Base-by-base conservation (phyloP, 2,888 invertebrate species). In the Steinernema carpocapsae region DNA sequence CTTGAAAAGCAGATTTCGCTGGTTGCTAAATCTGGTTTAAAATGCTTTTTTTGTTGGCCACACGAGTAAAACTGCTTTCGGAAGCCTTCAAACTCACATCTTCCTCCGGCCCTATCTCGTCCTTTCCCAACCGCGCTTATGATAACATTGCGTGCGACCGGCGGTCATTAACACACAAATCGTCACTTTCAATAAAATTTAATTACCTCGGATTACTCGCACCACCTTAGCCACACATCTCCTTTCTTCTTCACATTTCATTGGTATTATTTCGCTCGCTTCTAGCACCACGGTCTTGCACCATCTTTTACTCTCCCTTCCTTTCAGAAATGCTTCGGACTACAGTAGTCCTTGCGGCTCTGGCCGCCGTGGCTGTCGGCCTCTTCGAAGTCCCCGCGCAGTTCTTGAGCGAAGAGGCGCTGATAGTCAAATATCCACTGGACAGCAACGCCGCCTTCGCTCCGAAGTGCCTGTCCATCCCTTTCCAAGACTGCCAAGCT, bases 261-360 rank as follows among this genome's bases (percentile, higher is more conserved):
- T 56, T 26, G 56, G 24, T n/a, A n/a, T 26, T 22, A 6, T 14
- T 56, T 17, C 26, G 56, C 22, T 56, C 22, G 26, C 24, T 26
- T 22, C 56, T 51, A 10, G 51, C 19, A n/a, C n/a, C n/a, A n/a
- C n/a, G n/a, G n/a, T 26, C 4, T 26, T 17, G n/a, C 56, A 24
- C 19, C 6, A 10, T 51, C 19, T 6, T 19, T 19, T 51, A n/a
- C 43, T 43, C 7, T 12, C n/a, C n/a, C 10, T 10, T 51, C 12
- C 6, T 56, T 56, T 56, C 26, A 56, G 56, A 56, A 24, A 56
- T 56, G 56, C 56, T 56, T 4, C 22, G 56, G 56, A 56, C 56
- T 56, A 6, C 24, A 6, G 26, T 56, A 1, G 56, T 56, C 56
- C 56, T 56, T 12, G 26, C 26, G 6, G n/a, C n/a, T n/a, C 4